Evolutionary conservation across 1,140 invertebrate genomes (phyloP).

Genomic region (Psilanteris sp.): DNA sequence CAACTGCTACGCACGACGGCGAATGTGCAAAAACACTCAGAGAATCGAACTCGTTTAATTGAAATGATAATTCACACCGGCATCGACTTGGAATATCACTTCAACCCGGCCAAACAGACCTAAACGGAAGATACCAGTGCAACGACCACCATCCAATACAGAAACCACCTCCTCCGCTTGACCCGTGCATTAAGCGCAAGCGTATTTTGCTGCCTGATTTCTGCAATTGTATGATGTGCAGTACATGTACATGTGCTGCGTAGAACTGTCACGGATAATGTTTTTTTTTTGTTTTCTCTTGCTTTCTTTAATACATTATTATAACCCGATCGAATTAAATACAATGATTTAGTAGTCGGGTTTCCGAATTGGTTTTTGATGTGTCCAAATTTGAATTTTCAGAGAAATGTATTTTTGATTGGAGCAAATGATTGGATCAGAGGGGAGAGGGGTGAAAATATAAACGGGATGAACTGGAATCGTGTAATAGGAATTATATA

Average conservation of each 20-base stretch:
- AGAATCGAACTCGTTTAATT: conserved; percentile 14
- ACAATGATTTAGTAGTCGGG: too few relatives aligned
- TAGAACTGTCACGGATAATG: conserved; percentile 7
- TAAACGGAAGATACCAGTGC: conserved; percentile 57
- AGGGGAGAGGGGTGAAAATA: too few relatives aligned
- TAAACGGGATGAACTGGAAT: too few relatives aligned
- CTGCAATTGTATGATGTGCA: conserved; percentile 22
- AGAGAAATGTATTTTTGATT: too few relatives aligned
- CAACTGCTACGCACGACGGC: conserved; percentile 2
- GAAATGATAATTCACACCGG: conserved; percentile 31
- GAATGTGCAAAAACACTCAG: conserved; percentile 13
- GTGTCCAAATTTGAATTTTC: too few relatives aligned
- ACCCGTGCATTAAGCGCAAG: conserved; percentile 41
- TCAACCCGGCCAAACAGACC: conserved; percentile 54
- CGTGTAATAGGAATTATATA: too few relatives aligned
- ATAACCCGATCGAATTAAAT: too few relatives aligned
- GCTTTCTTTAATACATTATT: too few relatives aligned
- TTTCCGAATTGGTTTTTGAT: too few relatives aligned
- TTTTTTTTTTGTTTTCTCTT: too few relatives aligned
- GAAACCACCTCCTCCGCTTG: conserved; percentile 48
- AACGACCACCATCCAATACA: conserved; percentile 60
- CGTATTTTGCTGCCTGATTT: conserved; percentile 46
- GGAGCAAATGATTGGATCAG: too few relatives aligned
- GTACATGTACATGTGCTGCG: conserved; percentile 22
- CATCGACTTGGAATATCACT: conserved; percentile 25